Conservation (phyloP, 2,888 invertebrate species). For the Ryuthela nishihirai region DNA sequence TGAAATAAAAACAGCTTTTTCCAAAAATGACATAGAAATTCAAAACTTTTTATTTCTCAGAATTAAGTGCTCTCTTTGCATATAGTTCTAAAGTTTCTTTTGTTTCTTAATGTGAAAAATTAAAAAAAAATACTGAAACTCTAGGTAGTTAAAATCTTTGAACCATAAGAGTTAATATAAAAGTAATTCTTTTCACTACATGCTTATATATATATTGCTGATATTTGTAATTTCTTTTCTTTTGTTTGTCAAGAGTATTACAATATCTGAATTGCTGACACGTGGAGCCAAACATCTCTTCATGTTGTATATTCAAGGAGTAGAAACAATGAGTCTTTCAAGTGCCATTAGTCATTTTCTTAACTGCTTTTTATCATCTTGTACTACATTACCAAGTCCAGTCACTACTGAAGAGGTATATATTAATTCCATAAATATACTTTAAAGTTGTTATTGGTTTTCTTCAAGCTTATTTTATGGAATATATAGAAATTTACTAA, state of each 20-base stretch:
- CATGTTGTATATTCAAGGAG: constrained; percentile 81
- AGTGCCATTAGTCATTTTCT: constrained; percentile 92
- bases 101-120: too few relatives aligned
- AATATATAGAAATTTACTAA: too few relatives aligned
- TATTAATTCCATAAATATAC: background rate
- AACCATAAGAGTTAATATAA: too few relatives aligned
- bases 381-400: constrained; percentile 64
- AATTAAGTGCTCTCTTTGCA: too few relatives aligned
- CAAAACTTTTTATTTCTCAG: too few relatives aligned
- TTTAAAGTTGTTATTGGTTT: background rate
- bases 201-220: too few relatives aligned
- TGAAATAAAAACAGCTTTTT: too few relatives aligned
- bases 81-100: too few relatives aligned
- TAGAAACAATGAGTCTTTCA: constrained; percentile 85
- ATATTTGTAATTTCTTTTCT: constrained; percentile 1
- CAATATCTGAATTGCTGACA: constrained; percentile 81
- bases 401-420: constrained; percentile 65
- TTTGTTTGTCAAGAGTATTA: constrained; percentile 68
- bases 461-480: background rate
- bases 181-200: too few relatives aligned
- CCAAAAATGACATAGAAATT: too few relatives aligned
- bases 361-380: constrained; percentile 86
- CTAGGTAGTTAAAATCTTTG: too few relatives aligned
- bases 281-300: constrained; percentile 93
- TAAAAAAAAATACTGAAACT: too few relatives aligned